phyloP scores from a whole-genome alignment of 1,140 invertebrate species.

The Geopemphigus sp. region DNA sequence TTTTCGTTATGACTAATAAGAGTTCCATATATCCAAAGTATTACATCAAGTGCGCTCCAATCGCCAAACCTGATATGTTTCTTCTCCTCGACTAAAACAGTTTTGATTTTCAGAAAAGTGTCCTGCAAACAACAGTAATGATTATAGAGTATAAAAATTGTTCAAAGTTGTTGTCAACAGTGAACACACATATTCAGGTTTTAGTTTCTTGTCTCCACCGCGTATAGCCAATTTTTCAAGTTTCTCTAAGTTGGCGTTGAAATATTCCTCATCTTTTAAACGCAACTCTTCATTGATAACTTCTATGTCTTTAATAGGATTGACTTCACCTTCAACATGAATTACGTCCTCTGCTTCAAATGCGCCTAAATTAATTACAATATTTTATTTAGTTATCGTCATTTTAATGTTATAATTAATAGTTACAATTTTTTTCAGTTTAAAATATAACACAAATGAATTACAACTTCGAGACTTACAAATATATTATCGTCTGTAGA shows the following conservation, averaged over 20 bases:
- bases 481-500: neutral
- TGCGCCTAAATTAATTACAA: conserved; percentile 68
- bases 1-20: conserved; percentile 15
- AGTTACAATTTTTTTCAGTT: conserved; percentile 4
- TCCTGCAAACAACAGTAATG: conserved; percentile 64
- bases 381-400: neutral
- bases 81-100: conserved; percentile 81
- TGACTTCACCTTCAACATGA: conserved; percentile 97
- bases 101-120: conserved; percentile 80
- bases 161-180: neutral
- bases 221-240: conserved; percentile 83
- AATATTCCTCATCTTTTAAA: conserved; percentile 88
- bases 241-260: conserved; percentile 78
- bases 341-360: conserved; percentile 98
- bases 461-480: conserved; percentile 5
- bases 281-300: conserved; percentile 95
- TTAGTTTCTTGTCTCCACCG: conserved; percentile 92
- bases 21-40: conserved; percentile 52
- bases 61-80: conserved; percentile 89
- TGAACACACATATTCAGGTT: conserved; percentile 86
- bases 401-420: neutral
- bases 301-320: conserved; percentile 93
- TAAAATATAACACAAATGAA: conserved; percentile 17
- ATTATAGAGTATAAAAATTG: neutral
- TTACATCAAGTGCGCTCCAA: conserved; percentile 92